Evolutionary conservation across 2,797 vertebrate species (phyloP).

Genomic region (Lepidocolaptes lacrymiger): DNA sequence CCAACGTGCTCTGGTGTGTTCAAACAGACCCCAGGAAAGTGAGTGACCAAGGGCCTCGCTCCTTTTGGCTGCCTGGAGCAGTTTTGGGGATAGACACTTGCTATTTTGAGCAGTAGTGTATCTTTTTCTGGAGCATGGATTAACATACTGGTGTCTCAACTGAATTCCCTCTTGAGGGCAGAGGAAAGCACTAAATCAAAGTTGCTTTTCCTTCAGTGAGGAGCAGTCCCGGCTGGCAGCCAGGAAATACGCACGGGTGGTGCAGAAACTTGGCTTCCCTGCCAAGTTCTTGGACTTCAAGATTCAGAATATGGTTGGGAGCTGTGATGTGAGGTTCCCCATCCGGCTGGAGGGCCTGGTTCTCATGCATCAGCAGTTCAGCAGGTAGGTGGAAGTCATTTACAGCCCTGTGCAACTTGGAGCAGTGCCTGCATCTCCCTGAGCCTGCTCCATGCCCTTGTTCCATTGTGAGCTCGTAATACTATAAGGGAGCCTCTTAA

Average conservation of each 20-base stretch:
- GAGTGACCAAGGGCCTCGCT: not conserved
- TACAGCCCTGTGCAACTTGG: not conserved
- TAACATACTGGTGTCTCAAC: not conserved
- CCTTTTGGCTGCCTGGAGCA: not conserved
- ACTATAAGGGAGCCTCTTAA: not conserved
- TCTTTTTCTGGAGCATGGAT: not conserved
- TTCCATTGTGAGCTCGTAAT: not conserved
- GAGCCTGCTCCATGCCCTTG: not conserved
- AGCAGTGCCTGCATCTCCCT: not conserved
- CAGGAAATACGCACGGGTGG: conserved; percentile 91
- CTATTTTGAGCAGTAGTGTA: not conserved
- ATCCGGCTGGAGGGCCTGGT: conserved; percentile 92
- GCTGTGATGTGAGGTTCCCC: conserved; percentile 93
- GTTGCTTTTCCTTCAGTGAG: conserved; percentile 76
- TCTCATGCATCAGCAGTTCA: conserved; percentile 94
- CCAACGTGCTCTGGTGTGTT: not conserved
- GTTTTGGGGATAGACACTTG: not conserved
- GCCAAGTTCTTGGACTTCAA: conserved; percentile 96
- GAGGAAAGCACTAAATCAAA: not conserved
- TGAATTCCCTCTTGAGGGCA: not conserved
- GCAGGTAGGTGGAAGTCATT: conserved; percentile 79
- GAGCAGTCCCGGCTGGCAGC: conserved; percentile 93
- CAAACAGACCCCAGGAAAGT: not conserved
- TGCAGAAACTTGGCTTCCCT: conserved; percentile 95
- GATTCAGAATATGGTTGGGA: conserved; percentile 98